Base-by-base conservation (phyloP, 2,797 vertebrate genomes). In the Microchirus variegatus region DNA sequence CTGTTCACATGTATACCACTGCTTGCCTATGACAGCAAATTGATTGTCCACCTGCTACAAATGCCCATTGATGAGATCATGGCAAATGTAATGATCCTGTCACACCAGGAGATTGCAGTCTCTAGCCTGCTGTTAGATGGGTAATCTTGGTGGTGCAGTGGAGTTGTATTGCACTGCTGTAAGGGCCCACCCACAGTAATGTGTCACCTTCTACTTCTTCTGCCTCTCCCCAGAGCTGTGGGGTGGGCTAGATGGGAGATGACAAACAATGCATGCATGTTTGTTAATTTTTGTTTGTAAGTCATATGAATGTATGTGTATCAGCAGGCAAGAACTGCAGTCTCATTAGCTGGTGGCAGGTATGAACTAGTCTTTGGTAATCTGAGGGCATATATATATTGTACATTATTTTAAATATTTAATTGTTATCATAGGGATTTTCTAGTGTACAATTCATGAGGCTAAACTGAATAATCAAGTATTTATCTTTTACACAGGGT, bases 131-230 rank as follows among this genome's bases (percentile, higher is more conserved):
- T 87, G 83, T 78, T 52, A 14, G 94, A 92, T 95, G 95, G 95
- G 94, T 96, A 96, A 78, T 97, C 96, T 97, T 97, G 95, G 95
- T 88, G 90, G 90, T 72, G 81, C 83, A 76, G 68, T 92, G 77
- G 67, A 97, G 78, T 70, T 76, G 91, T 93, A 80, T 84, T 75
- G 75, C 90, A 84, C 80, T 76, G 47, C 94, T 98, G 95, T 98
- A 97, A 97, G 94, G 94, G 94, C 93, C 91, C 94, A 94, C 89
- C 93, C 0, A 96, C 84, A 96, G 62, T 59, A 69, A 72, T n/a
- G 16, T 73, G 84, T 54, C 69, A 74, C 50, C 38, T 74, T 68
- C 61, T 75, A 46, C 9, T 47, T 37, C 17, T 16, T 70, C 46
- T 50, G 45, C 51, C 31, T 6, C 55, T 50, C 41, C 70, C 46